phyloP scores from a whole-genome alignment of 2,888 invertebrate genomes.

The Drosophila rellima region DNA sequence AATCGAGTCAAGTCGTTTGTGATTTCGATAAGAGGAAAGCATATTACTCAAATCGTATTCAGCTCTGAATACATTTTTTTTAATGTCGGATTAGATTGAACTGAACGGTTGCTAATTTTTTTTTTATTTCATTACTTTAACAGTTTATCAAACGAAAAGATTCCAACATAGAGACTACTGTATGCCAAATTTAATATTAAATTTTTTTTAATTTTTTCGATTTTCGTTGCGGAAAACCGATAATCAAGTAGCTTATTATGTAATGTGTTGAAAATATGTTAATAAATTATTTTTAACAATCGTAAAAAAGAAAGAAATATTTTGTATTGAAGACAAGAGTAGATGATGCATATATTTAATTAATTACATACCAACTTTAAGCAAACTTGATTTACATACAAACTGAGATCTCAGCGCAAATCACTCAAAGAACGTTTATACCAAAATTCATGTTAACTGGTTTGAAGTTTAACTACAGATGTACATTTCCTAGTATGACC shows the following conservation, averaged over 20 bases:
- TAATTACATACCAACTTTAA: not conserved
- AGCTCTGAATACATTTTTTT: not conserved
- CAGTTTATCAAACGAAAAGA: not conserved
- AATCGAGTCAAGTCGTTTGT: slow-evolving; percentile 1
- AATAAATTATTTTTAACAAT: too few species aligned
- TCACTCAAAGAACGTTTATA: not conserved
- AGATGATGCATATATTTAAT: not conserved
- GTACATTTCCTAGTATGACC: not conserved
- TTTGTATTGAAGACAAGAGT: too few species aligned
- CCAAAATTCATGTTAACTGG: not conserved
- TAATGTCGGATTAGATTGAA: not conserved
- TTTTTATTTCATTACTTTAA: not conserved
- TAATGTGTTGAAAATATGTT: too few species aligned
- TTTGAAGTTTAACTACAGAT: not conserved
- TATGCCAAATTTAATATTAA: too few species aligned
- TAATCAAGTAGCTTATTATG: too few species aligned
- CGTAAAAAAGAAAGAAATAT: too few species aligned
- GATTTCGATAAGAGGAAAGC: not conserved
- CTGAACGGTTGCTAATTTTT: not conserved
- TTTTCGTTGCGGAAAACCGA: too few species aligned
- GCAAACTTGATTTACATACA: not conserved
- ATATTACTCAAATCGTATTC: not conserved
- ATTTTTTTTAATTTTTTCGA: too few species aligned
- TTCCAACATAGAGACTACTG: too few species aligned
- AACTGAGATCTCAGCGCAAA: not conserved